A percentile compares a stretch with the other conserved stretches of the same genome.
Evolutionary conservation across 2,888 invertebrate species (phyloP).

Genomic region (Bellardia bayeri): DNA sequence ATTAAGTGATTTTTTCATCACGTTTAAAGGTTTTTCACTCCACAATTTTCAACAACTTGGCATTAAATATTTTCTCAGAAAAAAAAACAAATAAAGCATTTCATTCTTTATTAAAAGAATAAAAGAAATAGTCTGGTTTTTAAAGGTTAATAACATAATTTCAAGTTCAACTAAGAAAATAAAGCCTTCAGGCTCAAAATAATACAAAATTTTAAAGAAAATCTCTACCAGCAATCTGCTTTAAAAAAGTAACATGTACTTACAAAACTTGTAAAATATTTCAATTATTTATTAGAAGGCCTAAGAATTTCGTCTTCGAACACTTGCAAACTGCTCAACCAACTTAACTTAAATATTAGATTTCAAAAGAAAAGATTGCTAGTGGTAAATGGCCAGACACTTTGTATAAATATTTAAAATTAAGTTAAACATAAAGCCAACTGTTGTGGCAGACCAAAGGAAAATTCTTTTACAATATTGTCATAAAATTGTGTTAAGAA

Average conservation of each 20-base stretch:
- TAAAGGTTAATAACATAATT: slow-evolving; percentile 63
- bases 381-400: not conserved
- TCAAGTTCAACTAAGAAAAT: slow-evolving; percentile 39
- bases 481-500: slow-evolving; percentile 45
- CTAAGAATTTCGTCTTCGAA: not conserved
- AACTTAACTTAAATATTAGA: slow-evolving; percentile 8
- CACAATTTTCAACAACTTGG: no score
- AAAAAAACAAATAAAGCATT: not conserved
- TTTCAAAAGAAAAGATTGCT: slow-evolving; percentile 55
- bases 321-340: not conserved
- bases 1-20: no score
- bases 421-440: slow-evolving; percentile 28
- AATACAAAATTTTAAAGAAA: slow-evolving; percentile 17
- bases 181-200: not conserved
- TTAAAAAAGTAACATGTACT: not conserved
- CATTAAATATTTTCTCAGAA: no score
- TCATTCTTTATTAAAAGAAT: not conserved
- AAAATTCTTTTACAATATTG: slow-evolving; percentile 17
- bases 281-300: no score
- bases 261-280: no score
- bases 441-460: not conserved
- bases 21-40: no score
- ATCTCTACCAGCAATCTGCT: slow-evolving; percentile 25
- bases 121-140: not conserved
- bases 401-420: slow-evolving; percentile 33